phyloP scores from a whole-genome alignment of 2,888 invertebrate genomes.

The Dorcus hopei region DNA sequence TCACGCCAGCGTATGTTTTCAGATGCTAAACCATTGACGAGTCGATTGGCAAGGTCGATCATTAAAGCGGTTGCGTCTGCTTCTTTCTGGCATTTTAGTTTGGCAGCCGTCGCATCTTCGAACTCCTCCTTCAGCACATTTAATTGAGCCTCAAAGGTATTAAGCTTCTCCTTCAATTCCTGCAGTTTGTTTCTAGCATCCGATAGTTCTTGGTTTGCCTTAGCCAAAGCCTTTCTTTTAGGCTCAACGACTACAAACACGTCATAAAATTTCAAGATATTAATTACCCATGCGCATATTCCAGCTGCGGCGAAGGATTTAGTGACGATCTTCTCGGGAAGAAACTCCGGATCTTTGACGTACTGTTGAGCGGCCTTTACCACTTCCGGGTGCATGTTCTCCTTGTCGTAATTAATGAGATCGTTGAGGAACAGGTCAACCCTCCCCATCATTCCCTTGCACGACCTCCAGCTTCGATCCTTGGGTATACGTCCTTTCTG shows the following conservation, averaged over 20 bases:
- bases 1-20: constrained; percentile 85
- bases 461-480: constrained; percentile 89
- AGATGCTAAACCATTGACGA: constrained; percentile 89
- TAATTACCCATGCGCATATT: constrained; percentile 91
- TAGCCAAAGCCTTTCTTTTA: constrained; percentile 78
- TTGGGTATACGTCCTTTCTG: constrained; percentile 82
- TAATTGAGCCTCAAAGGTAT: constrained; percentile 76
- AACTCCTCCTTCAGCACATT: constrained; percentile 75
- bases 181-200: constrained; percentile 77
- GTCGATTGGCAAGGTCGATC: constrained; percentile 86
- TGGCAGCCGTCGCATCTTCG: constrained; percentile 80
- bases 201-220: constrained; percentile 79
- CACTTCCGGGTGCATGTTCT: constrained; percentile 85
- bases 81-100: constrained; percentile 87
- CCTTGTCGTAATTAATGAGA: constrained; percentile 86
- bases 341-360: constrained; percentile 72
- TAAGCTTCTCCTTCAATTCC: constrained; percentile 70
- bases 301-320: constrained; percentile 93
- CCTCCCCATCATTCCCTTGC: constrained; percentile 87
- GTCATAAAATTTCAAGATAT: constrained; percentile 84
- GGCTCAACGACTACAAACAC: constrained; percentile 92
- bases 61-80: constrained; percentile 86
- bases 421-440: constrained; percentile 82
- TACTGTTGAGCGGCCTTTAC: constrained; percentile 72
- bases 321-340: constrained; percentile 74